Base-by-base conservation (phyloP, 2,888 invertebrate species). In the Epinotia bilunana region DNA sequence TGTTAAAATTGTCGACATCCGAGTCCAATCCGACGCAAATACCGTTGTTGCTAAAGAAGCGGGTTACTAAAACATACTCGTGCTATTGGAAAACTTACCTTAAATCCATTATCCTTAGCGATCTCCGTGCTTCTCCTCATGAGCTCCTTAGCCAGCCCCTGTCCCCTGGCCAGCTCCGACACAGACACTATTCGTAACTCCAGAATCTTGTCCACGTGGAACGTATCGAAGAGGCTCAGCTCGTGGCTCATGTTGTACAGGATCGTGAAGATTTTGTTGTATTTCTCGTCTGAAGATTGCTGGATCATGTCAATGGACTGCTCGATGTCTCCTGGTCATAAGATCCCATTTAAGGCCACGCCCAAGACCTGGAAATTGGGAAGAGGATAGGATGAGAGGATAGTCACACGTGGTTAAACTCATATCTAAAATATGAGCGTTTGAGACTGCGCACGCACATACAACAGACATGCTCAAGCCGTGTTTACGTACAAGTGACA, bases 171-270 rank as follows among this genome's bases (percentile, higher is more conserved):
- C 78, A 91, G 88, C 73, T 95, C 94, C 77, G 97, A 96, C 28
- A 98, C 97, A 11, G 97, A 97, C 57, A 98, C 95, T 80, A 98
- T 97, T 77, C 97, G 95, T 81, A 97, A 95, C 90, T 98, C 98
- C 84, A 98, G 96, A 64, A 97, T 95, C 81, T 95, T 95, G 23
- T 96, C 96, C 63, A 97, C 96, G 78, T 95, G 86, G 87, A 96
- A 97, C 9, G 82, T 88, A 55, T 84, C 90, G 85, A 97, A 98
- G 23, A 98, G 91, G 87, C 97, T 95, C 76, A 96, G 85, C 79
- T 95, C 95, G 69, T 95, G 94, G 87, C 96, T 97, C 67, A 96
- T 95, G 62, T 95, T 95, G 90, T 97, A 96, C 23, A 98, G 94
- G 77, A 97, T 95, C 68, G 96, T 96, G 86, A 97, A 97, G 80